Conservation (phyloP, 2,888 invertebrate genomes). For the Amphiduros pacificus region DNA sequence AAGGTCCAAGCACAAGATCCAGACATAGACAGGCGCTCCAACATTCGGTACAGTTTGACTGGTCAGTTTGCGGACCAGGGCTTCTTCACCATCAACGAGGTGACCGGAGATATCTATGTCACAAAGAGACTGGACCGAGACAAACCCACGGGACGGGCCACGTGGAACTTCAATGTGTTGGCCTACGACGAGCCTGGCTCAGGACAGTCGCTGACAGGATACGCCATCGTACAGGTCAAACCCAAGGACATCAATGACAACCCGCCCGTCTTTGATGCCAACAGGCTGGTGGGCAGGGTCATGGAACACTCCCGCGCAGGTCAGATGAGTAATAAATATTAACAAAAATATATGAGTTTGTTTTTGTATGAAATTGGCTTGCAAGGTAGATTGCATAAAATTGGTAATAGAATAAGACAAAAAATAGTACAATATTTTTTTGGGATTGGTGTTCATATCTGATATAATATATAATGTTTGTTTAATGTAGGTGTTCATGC, state of each 20-base stretch:
- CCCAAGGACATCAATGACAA: constrained; percentile 97
- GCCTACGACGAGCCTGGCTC: constrained; percentile 53
- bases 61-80: constrained; percentile 34
- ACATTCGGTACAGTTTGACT: constrained; percentile 76
- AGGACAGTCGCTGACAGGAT: constrained; percentile 73
- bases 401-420: too few relatives aligned
- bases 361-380: too few relatives aligned
- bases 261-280: constrained; percentile 78
- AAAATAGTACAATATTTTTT: too few relatives aligned
- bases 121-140: constrained; percentile 85
- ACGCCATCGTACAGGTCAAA: constrained; percentile 96
- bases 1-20: constrained; percentile 96
- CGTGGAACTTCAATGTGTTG: constrained; percentile 47
- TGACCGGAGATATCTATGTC: constrained; percentile 98
- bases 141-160: constrained; percentile 27
- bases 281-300: constrained; percentile 66
- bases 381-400: too few relatives aligned
- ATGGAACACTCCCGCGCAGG: constrained; percentile 92
- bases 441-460: too few relatives aligned
- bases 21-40: constrained; percentile 90
- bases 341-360: too few relatives aligned
- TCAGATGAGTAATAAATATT: constrained; percentile 42
- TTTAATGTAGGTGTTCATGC: too few relatives aligned
- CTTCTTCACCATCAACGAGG: constrained; percentile 62
- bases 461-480: too few relatives aligned